Evolutionary conservation across 2,113 vertebrate species (phyloP), one percentile per base, ranked within the genome.

Genomic region (Ariopsis seemanni): DNA sequence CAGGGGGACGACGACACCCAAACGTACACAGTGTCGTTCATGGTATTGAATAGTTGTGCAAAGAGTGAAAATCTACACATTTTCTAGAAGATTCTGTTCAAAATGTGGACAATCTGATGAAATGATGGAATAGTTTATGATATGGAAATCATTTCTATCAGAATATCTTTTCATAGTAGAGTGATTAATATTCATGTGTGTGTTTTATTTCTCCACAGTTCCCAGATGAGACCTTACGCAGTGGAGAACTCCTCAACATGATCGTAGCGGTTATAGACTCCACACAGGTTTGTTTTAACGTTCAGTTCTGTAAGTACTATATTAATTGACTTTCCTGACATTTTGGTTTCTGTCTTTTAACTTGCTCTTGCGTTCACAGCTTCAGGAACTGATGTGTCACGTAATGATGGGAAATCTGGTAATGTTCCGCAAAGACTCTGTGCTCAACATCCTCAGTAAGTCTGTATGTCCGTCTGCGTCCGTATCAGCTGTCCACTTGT

Each of bases 361-460:
- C 12, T 2, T 14, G 50, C 20, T 10, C 2, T 17, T 55, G 25
- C 11, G 1, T 12, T 87, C n/a, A 62, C 91, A 99, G 98, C 93
- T 99, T 77, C 98, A 99, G 96, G 98, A 99, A 91, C 94, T 99
- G 85, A 97, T 99, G 93, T 99, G 98, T 93, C 98, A 99, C 0
- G 97, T 99, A 90, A 98, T 99, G 98, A 99, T 99, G 98, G 98
- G 98, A 0, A 97, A 96, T 93, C 95, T 99, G 58, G 97, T 99
- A 82, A 99, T 99, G 98, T 99, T 99, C 89, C 96, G 98, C 57
- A 99, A 99, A 52, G 98, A 99, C 81, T 99, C 97, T 0, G 98
- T 99, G 75, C 97, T 99, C 77, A 99, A 98, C 92, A 99, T 99
- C 86, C 96, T 99, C 85, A 99, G 98, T 99, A 91, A 97, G 98